Evolutionary conservation across 2,888 invertebrate species (phyloP).

Genomic region (Tipula unca): DNA sequence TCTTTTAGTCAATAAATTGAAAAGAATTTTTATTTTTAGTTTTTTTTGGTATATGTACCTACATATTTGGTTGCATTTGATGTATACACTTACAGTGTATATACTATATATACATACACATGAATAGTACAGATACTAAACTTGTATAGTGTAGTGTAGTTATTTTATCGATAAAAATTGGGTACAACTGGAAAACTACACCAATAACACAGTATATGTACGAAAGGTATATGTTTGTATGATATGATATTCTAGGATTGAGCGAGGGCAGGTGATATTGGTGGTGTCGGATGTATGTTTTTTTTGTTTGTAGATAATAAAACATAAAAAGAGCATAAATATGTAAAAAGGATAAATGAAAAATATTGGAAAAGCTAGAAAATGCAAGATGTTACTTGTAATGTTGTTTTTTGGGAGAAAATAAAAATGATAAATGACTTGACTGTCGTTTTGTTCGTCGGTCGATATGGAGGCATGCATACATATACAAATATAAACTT

Average conservation of each 20-base stretch:
- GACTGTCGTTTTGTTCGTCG: not conserved
- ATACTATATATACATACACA: too few relatives aligned
- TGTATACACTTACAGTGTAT: not conserved
- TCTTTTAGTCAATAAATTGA: slow-evolving; percentile 14
- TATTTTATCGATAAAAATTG: not conserved
- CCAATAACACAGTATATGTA: not conserved
- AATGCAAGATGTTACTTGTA: not conserved
- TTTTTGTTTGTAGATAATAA: slow-evolving; percentile 8
- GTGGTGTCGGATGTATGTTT: not conserved
- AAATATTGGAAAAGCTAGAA: not conserved
- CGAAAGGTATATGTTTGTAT: not conserved
- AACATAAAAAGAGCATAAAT: not conserved
- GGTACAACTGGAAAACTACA: not conserved
- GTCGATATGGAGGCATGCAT: not conserved
- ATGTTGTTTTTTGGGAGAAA: not conserved
- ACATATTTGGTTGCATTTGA: not conserved
- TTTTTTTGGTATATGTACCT: not conserved
- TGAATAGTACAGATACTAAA: not conserved
- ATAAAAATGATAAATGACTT: not conserved
- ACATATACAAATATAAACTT: not conserved
- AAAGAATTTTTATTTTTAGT: not conserved
- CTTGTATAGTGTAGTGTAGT: not conserved
- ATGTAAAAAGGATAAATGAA: slow-evolving; percentile 8
- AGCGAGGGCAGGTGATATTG: not conserved
- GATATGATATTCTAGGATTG: not conserved